These are phyloP conservation scores for Spialia ferax DNA, from an alignment of 2,888 invertebrate species.

Conservation along the genomic window DNA sequence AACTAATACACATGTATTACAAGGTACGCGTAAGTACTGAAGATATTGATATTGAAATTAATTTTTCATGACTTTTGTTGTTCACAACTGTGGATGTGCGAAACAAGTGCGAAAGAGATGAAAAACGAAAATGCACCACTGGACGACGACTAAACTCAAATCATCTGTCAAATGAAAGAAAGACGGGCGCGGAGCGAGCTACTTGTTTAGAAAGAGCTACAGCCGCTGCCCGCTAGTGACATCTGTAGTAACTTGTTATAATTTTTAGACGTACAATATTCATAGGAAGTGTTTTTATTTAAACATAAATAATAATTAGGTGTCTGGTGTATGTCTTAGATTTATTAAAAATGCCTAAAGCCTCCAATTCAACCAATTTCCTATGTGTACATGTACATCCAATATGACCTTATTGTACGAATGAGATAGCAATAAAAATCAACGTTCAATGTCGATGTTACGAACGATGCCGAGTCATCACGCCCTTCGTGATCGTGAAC, in stretches of 20 bases:
- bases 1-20: conserved; percentile 6
- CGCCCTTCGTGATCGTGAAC: not conserved
- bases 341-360: too few species aligned
- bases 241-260: not conserved
- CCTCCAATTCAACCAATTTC: not conserved
- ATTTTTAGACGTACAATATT: not conserved
- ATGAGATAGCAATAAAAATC: conserved; percentile 5
- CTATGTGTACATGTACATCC: not conserved
- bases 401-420: not conserved
- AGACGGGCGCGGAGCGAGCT: not conserved
- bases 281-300: not conserved
- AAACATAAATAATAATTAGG: too few species aligned
- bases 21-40: too few species aligned
- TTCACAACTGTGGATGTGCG: not conserved
- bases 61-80: conserved; percentile 23
- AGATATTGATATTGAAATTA: conserved; percentile 8
- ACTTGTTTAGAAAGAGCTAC: not conserved
- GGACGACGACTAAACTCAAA: not conserved
- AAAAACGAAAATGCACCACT: not conserved
- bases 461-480: not conserved
- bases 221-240: not conserved
- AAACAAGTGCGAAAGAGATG: not conserved
- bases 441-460: not conserved
- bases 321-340: too few species aligned
- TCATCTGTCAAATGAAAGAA: not conserved